These are phyloP conservation scores for Acrobasis consociella DNA, from an alignment of 2,888 invertebrate genomes.

Conservation along the genomic window DNA sequence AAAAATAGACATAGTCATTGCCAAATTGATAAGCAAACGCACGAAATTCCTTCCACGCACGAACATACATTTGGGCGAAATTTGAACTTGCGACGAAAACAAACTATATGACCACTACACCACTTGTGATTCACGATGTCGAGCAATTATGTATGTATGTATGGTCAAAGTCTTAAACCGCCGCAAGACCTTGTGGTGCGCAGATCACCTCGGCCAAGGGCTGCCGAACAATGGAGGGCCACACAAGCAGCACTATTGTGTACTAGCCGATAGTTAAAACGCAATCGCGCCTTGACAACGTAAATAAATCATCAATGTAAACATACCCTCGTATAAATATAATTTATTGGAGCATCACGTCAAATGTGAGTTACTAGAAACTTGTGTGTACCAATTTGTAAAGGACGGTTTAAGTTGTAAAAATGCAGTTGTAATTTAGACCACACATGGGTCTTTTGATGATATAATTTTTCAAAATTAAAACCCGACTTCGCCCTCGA, in stretches of 20 bases:
- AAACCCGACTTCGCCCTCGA: no score
- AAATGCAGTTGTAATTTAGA: background rate
- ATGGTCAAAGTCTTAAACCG: conserved; percentile 15
- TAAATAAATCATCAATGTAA: conserved; percentile 15
- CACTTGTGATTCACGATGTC: background rate
- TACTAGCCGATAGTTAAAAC: background rate
- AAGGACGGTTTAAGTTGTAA: background rate
- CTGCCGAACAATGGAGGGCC: conserved; percentile 18
- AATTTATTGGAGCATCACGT: conserved; percentile 11
- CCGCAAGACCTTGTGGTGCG: conserved; percentile 19
- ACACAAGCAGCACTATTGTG: conserved; percentile 17
- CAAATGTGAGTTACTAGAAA: background rate
- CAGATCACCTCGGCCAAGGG: conserved; percentile 16
- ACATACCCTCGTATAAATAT: conserved; percentile 4
- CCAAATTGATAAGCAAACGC: no score
- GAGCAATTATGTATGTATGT: background rate
- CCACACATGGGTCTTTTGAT: background rate
- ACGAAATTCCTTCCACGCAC: no score
- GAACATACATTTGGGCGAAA: no score
- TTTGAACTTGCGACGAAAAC: no score
- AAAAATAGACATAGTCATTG: no score
- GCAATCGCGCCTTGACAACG: conserved; percentile 13
- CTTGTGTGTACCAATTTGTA: conserved; percentile 4
- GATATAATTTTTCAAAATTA: no score
- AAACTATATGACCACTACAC: background rate